Conservation (phyloP, 2,888 invertebrate genomes). For the Dascillus cervinus region DNA sequence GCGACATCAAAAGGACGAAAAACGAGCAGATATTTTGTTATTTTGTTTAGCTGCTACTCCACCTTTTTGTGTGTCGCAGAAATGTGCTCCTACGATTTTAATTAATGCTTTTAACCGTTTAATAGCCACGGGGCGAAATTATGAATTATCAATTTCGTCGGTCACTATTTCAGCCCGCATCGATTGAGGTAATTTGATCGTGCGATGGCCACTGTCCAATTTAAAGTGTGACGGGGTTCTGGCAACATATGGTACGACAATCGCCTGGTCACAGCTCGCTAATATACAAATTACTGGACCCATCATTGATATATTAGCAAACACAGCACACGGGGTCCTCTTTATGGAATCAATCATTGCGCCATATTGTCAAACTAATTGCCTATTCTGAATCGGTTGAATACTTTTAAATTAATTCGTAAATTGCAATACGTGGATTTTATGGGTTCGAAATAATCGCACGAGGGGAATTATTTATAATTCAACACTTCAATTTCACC, state of each 20-base stretch:
- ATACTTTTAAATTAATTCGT: conserved; percentile 20
- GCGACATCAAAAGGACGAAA: conserved; percentile 25
- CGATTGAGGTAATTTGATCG: too few relatives aligned
- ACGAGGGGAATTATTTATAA: too few relatives aligned
- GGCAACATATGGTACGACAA: conserved; percentile 26
- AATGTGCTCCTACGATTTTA: too few relatives aligned
- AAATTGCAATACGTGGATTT: too few relatives aligned
- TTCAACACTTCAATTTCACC: too few relatives aligned
- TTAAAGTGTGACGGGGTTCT: conserved; percentile 20
- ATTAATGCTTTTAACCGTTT: too few relatives aligned
- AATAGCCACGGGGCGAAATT: too few relatives aligned
- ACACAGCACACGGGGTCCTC: conserved; percentile 18
- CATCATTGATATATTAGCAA: conserved; percentile 25
- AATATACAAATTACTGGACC: conserved; percentile 25
- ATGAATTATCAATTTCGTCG: too few relatives aligned
- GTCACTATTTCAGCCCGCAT: too few relatives aligned
- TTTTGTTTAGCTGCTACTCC: not conserved
- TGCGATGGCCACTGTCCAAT: conserved; percentile 20
- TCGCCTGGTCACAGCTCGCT: conserved; percentile 24
- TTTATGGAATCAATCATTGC: conserved; percentile 22
- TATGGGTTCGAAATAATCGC: too few relatives aligned
- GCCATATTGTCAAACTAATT: conserved; percentile 22
- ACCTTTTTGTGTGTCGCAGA: not conserved
- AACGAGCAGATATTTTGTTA: conserved; percentile 26
- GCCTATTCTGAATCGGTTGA: conserved; percentile 20